These are phyloP conservation scores for Acanthis flammea DNA, from an alignment of 2,797 vertebrate genomes.

Conservation along the genomic window DNA sequence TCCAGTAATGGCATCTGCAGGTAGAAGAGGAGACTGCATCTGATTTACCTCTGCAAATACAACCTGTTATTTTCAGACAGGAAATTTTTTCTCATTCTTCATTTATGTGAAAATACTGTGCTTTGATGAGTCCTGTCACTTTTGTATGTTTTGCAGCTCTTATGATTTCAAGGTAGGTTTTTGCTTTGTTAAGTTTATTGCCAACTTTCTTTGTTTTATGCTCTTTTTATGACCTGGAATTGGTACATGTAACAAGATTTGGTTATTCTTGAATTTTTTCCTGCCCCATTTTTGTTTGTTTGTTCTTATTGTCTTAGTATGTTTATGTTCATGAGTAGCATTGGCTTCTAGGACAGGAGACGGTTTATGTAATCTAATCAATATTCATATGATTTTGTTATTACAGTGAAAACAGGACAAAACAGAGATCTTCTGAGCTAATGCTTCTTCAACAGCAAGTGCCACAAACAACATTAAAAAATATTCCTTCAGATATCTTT, in stretches of 20 bases:
- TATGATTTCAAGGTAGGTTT: neutral
- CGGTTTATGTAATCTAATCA: neutral
- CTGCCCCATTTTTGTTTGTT: neutral
- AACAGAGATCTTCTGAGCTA: neutral
- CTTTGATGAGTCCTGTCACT: neutral
- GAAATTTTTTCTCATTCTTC: neutral
- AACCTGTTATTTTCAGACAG: neutral
- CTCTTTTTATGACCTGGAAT: neutral
- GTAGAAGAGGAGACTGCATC: neutral
- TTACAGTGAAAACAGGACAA: neutral
- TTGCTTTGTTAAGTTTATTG: neutral
- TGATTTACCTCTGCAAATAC: neutral
- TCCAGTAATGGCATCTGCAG: slow-evolving; percentile 42
- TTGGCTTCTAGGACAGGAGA: neutral
- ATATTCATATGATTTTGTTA: neutral
- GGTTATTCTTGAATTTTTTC: neutral
- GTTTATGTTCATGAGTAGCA: neutral
- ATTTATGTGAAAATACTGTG: neutral
- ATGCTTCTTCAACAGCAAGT: neutral
- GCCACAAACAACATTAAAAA: neutral
- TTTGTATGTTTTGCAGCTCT: neutral
- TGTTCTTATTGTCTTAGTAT: neutral
- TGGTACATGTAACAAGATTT: neutral
- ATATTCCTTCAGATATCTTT: neutral
- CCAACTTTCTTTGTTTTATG: neutral